Evolutionary conservation across 2,888 invertebrate species (phyloP), one percentile per base, ranked within the genome.

Genomic region (Idaea dimidiata): DNA sequence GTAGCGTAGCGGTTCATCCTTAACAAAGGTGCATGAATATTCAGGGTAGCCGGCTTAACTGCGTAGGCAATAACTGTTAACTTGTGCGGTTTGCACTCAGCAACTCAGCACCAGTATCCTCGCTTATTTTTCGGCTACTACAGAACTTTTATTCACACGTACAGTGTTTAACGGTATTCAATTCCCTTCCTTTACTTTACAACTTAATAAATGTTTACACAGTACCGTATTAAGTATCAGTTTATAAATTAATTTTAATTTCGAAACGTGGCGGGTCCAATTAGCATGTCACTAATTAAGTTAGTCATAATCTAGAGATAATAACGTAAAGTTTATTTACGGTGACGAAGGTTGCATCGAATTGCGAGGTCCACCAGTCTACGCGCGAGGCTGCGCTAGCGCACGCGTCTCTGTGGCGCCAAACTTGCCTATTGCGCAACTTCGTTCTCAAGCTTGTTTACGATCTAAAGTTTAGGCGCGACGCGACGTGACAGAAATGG

Each of bases 351-450:
- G 91, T 89, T 91, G 88, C 87, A 91, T 87, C 79, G 86, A 90
- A 90, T 90, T 89, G 91, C 90, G 90, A 90, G 87, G 89, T 86
- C 82, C 82, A 83, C 80, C 91, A 91, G 91, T 91, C 84, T 83
- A 84, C 85, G 88, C 87, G 88, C 76, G 89, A 87, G 89, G 84
- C 88, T 90, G 89, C 87, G 87, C 88, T 81, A 77, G 91, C 90
- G 84, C 89, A 91, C 88, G 91, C 92, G 91, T 92, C 91, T 92
- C 88, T 80, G 79, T 85, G 91, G 91, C 91, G 90, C 91, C 91
- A 86, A 79, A 76, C 74, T 78, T 77, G 73, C 73, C 77, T 75
- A 81, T 91, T 91, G 83, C 88, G 88, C 87, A 91, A 91, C 86
- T 73, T 81, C 79, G 79, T 82, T 79, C 76, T 73, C 77, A 72